A percentile compares a stretch with the other conserved stretches of the same genome.
Conservation (phyloP, 2,113 vertebrate genomes). For the Heptranchias perlo region DNA sequence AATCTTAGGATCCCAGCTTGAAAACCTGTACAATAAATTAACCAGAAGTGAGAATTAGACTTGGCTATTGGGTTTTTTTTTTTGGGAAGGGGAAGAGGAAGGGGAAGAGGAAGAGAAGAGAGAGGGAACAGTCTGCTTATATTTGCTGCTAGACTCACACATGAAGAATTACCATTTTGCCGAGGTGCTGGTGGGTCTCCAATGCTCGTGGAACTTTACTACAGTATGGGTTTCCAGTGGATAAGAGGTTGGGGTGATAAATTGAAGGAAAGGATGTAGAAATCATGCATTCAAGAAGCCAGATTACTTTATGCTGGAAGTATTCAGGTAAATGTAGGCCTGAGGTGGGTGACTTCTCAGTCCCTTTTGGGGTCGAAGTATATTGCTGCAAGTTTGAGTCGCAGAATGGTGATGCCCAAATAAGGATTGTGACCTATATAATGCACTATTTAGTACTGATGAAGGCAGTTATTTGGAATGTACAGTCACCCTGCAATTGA, state of each 20-base stretch:
- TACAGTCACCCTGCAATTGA: neutral
- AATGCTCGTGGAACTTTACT: too few species aligned
- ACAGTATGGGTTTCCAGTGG: neutral
- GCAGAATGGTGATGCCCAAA: neutral
- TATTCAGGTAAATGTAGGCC: neutral
- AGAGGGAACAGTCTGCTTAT: neutral
- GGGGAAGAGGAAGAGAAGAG: too few species aligned
- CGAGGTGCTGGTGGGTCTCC: neutral
- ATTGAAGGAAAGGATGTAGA: neutral
- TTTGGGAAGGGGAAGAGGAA: too few species aligned
- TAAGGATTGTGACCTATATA: neutral
- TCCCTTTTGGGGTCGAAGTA: neutral
- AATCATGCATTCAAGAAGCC: neutral
- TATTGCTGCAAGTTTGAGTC: neutral
- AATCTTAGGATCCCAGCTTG: neutral
- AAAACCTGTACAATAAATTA: neutral
- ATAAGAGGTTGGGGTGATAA: neutral
- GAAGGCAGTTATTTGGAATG: neutral
- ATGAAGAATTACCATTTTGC: neutral
- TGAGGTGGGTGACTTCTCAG: neutral
- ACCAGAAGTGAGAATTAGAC: neutral
- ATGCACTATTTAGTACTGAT: neutral
- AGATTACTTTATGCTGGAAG: neutral
- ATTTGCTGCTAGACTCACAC: neutral
- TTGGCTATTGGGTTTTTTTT: neutral